phyloP scores from a whole-genome alignment of 2,888 invertebrate species.

The Mactromeris polynyma region DNA sequence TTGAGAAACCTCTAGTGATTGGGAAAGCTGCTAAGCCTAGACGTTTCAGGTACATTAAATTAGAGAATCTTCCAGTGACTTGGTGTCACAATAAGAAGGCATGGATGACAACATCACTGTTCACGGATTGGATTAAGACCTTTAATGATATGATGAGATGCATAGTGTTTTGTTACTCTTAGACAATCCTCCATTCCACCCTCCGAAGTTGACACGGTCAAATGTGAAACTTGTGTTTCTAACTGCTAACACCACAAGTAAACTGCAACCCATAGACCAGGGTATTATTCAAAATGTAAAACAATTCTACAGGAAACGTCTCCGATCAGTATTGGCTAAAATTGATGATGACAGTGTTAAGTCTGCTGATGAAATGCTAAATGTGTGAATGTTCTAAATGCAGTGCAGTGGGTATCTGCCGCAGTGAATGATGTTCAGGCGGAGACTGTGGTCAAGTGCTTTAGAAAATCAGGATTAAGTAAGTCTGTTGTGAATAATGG shows the following conservation, averaged over 20 bases:
- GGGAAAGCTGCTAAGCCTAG: not conserved
- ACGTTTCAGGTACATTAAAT: slow-evolving; percentile 12
- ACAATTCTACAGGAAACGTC: slow-evolving; percentile 31
- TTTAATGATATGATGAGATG: slow-evolving; percentile 11
- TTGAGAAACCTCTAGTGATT: slow-evolving; percentile 28
- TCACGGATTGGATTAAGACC: not conserved
- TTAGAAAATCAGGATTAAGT: slow-evolving; percentile 11
- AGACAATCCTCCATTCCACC: slow-evolving; percentile 21
- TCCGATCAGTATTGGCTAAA: slow-evolving; percentile 9
- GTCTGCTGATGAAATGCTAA: not conserved
- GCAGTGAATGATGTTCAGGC: slow-evolving; percentile 11
- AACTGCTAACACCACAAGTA: slow-evolving; percentile 35
- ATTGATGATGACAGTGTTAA: not conserved
- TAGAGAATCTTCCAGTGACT: slow-evolving; percentile 7
- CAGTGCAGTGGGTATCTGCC: not conserved
- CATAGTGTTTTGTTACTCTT: not conserved
- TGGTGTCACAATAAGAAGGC: slow-evolving; percentile 20
- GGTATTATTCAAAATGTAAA: slow-evolving; percentile 53
- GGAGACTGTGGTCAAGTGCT: slow-evolving; percentile 18
- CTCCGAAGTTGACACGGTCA: not conserved
- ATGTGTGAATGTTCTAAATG: slow-evolving; percentile 23
- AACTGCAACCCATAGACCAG: slow-evolving; percentile 44
- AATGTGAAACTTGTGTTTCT: slow-evolving; percentile 54
- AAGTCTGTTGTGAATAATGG: not conserved
- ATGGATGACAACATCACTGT: slow-evolving; percentile 17